A percentile compares a stretch with the other conserved stretches of the same genome.
Conservation (phyloP, 2,888 invertebrate species). For the Dryobota labecula region DNA sequence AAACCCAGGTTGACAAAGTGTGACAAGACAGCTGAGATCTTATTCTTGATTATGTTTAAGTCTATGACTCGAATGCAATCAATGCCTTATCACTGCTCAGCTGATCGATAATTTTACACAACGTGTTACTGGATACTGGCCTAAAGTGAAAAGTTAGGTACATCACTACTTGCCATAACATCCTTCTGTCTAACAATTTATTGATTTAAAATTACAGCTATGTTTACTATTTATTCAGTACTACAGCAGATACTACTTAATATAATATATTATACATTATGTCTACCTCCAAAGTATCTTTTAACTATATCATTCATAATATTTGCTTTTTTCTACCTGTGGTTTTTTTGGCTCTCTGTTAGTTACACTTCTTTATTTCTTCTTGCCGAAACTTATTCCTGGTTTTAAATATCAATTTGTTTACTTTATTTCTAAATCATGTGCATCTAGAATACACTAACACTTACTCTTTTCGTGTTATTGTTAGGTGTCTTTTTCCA, state of each 20-base stretch:
- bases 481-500: slow-evolving; percentile 11
- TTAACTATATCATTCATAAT: slow-evolving; percentile 27
- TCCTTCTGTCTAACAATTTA: slow-evolving; percentile 13
- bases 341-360: slow-evolving; percentile 17
- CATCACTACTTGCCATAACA: slow-evolving; percentile 1
- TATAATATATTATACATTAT: slow-evolving; percentile 25
- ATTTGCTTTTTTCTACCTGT: slow-evolving; percentile 19
- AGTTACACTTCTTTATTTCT: slow-evolving; percentile 9
- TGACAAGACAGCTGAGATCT: slow-evolving; percentile 18
- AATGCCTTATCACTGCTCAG: slow-evolving; percentile 22
- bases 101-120: slow-evolving; percentile 24
- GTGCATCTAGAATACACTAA: slow-evolving; percentile 3
- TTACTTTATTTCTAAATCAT: slow-evolving; percentile 17
- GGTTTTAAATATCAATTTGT: slow-evolving; percentile 13
- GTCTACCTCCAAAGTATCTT: slow-evolving; percentile 16
- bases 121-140: neutral
- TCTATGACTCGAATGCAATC: slow-evolving; percentile 21
- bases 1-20: slow-evolving; percentile 27
- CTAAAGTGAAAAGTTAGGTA: slow-evolving; percentile 9
- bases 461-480: slow-evolving; percentile 6
- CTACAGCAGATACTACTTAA: too few species aligned
- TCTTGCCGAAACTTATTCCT: neutral
- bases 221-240: slow-evolving; percentile 23
- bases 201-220: slow-evolving; percentile 14
- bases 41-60: slow-evolving; percentile 18